Conservation (phyloP, 1,140 invertebrate species). For the Druon quercuslanigerum region DNA sequence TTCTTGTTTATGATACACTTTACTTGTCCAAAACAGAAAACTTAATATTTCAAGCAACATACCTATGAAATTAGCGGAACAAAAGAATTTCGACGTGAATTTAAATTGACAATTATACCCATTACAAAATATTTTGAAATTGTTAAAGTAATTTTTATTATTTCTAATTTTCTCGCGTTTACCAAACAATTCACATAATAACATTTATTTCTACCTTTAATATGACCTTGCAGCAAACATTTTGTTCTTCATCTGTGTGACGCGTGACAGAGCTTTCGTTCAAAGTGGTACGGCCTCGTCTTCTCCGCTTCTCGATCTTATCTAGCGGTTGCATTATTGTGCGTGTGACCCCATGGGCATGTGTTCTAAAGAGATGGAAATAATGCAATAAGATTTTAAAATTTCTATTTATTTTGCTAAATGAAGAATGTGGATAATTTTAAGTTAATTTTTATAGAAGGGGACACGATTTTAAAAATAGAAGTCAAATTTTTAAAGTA, state of each 20-base stretch:
- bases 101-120: not conserved
- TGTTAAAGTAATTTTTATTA: not conserved
- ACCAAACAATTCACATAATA: constrained; percentile 9
- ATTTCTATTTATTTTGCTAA: not conserved
- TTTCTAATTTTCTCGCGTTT: not conserved
- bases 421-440: not conserved
- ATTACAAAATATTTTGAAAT: not conserved
- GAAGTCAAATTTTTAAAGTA: too few species aligned
- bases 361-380: not conserved
- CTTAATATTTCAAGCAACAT: too few species aligned
- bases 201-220: constrained; percentile 8
- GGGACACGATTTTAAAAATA: too few species aligned
- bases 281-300: constrained; percentile 18
- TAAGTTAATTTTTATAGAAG: too few species aligned
- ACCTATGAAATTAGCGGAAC: too few species aligned
- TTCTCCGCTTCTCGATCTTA: constrained; percentile 18
- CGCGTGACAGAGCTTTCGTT: constrained; percentile 6
- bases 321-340: constrained; percentile 26
- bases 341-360: constrained; percentile 7
- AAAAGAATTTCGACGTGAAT: not conserved
- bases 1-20: too few species aligned
- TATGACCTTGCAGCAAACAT: constrained; percentile 4
- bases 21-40: too few species aligned
- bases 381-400: not conserved
- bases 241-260: constrained; percentile 3